Percentiles rank a stretch among this genome's conserved stretches.
Evolutionary conservation across 2,113 vertebrate genomes (phyloP).

Genomic region (Alouatta palliata): DNA sequence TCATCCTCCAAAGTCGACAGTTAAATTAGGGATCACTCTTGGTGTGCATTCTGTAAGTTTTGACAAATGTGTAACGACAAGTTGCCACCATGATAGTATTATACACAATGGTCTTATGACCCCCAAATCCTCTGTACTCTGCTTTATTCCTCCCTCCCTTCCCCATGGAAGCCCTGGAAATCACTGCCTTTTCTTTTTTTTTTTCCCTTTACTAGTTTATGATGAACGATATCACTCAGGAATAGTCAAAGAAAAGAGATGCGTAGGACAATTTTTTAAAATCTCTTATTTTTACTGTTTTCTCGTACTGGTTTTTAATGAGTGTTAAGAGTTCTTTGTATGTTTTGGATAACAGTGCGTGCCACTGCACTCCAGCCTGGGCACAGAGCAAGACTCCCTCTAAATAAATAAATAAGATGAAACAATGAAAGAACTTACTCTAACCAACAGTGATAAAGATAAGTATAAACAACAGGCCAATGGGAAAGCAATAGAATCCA

Average conservation of each 20-base stretch:
- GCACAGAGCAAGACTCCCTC: no score
- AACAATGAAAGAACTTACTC: neutral
- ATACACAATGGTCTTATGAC: neutral
- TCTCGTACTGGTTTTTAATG: neutral
- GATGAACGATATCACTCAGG: neutral
- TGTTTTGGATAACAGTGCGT: neutral
- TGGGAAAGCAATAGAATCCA: neutral
- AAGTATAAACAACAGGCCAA: neutral
- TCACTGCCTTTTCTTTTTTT: neutral
- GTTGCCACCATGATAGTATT: neutral
- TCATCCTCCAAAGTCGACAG: neutral
- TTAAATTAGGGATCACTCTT: neutral
- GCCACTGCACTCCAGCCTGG: no score
- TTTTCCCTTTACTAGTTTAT: neutral
- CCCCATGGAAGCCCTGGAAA: neutral
- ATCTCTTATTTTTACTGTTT: neutral
- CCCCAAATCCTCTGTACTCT: neutral
- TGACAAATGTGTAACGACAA: neutral
- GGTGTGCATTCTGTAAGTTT: neutral
- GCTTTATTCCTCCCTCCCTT: neutral
- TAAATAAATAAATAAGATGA: neutral
- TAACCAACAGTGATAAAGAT: neutral
- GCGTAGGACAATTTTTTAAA: neutral
- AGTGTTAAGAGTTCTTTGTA: neutral
- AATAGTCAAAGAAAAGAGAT: neutral